These are phyloP conservation scores for Dysidea cf. avara DNA, from an alignment of 37 sponge, comb jelly and placozoan species.

Conservation along the genomic window DNA sequence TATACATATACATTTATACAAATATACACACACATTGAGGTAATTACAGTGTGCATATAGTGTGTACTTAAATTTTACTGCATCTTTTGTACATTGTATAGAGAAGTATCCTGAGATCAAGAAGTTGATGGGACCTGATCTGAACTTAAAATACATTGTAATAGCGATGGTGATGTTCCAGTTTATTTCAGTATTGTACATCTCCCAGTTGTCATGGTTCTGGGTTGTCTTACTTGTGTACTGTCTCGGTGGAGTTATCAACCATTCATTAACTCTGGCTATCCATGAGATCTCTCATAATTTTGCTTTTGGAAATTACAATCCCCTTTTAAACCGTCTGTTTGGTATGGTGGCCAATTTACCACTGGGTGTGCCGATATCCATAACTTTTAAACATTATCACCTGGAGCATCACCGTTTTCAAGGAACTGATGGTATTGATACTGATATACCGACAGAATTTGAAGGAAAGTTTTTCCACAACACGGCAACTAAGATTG, in stretches of 20 bases:
- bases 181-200: constrained; percentile 74
- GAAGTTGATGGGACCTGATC: constrained; percentile 93
- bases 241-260: constrained; percentile 89
- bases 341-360: constrained; percentile 96
- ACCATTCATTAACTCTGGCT: constrained; percentile 94
- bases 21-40: too few species aligned
- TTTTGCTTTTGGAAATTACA: constrained; percentile 85
- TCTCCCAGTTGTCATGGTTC: constrained; percentile 65
- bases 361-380: constrained; percentile 91
- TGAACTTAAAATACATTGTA: constrained; percentile 82
- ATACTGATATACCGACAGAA: constrained; percentile 89
- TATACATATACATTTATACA: too few species aligned
- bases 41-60: too few species aligned
- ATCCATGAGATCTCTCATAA: constrained; percentile 99
- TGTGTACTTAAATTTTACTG: too few species aligned
- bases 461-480: constrained; percentile 87
- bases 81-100: constrained; percentile 19
- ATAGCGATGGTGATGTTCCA: constrained; percentile 89
- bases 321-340: constrained; percentile 84
- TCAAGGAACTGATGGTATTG: constrained; percentile 79
- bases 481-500: constrained; percentile 76
- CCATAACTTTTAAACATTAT: constrained; percentile 96
- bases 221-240: constrained; percentile 80
- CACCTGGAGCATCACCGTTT: constrained; percentile 97
- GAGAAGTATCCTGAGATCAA: constrained; percentile 97